Evolutionary conservation across 2,888 invertebrate genomes (phyloP), one percentile per base, ranked within the genome.

Genomic region (Sphaerophoria rueppellii): DNA sequence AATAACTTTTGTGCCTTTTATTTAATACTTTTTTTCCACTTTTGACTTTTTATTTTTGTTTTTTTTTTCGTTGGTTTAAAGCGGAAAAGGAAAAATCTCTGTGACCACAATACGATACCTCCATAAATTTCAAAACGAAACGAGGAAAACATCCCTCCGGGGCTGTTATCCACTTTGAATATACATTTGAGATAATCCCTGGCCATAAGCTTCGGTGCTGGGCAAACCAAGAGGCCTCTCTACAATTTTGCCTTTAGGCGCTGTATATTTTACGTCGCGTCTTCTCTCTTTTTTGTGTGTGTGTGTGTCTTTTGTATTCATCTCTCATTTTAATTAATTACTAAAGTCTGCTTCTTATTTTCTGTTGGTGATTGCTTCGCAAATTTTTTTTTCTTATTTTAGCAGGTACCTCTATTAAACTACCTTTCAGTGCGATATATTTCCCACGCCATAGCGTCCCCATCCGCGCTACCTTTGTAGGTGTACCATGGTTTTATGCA

Each of bases 301-400:
- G 37, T 63, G 48, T 57, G 55, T 52, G 43, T 40, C 60, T 60
- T 74, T 71, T 78, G 73, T 82, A 50, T 50, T 83, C 83, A 83
- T 83, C 71, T 75, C 69, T 72, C 75, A 71, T 72, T 75, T 83
- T 83, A 83, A 83, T 83, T 79, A 83, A 83, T 83, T 83, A 83
- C 83, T 72, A 79, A 83, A 76, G 75, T 83, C 61, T 76, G 79
- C 52, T 67, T 12, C 52, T 76, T 57, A 52, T 69, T 67, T 82
- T 70, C 82, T 74, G 74, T 35, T 79, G 52, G 67, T 76, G 83
- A 83, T 83, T 83, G 79, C 83, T 72, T 75, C 67, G 75, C 6
- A 54, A 40, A 67, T 35, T 35, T 40, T 75, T 67, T 12, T 11
- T 35, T 40, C 6, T 69, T n/a, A 6, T 54, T 40, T 40, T 40